These are phyloP conservation scores for Xiphophorus couchianus DNA, from an alignment of 2,113 vertebrate genomes.

Conservation along the genomic window DNA sequence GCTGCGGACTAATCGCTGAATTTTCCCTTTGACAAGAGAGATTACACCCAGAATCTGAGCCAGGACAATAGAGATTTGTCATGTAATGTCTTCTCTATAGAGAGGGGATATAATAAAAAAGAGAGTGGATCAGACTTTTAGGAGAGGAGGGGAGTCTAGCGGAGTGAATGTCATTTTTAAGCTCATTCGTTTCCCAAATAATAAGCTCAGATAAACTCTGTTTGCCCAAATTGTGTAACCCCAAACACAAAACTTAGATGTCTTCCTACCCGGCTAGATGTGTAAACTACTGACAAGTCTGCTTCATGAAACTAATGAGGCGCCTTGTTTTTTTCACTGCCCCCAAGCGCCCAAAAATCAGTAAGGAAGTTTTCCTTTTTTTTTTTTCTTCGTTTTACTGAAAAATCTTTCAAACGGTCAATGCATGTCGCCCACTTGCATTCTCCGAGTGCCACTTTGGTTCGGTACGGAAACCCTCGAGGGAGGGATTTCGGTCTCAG, in stretches of 20 bases:
- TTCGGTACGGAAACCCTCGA: slow-evolving; percentile 20
- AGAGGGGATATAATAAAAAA: slow-evolving; percentile 58
- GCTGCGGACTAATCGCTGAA: slow-evolving; percentile 75
- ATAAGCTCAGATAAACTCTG: slow-evolving; percentile 1
- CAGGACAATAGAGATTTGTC: slow-evolving; percentile 75
- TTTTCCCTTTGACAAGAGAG: slow-evolving; percentile 76
- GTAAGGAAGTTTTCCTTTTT: background rate
- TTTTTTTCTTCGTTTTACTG: background rate
- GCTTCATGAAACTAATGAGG: background rate
- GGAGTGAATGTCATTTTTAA: slow-evolving; percentile 54
- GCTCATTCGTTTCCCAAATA: background rate
- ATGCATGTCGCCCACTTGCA: slow-evolving; percentile 25
- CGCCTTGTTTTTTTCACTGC: background rate
- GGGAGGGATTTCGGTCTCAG: slow-evolving; percentile 39
- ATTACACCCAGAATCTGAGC: slow-evolving; percentile 67
- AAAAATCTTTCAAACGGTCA: background rate
- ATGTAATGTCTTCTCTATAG: slow-evolving; percentile 73
- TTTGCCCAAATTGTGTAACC: background rate
- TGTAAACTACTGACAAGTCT: background rate
- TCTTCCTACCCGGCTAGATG: background rate
- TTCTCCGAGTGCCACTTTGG: slow-evolving; percentile 14
- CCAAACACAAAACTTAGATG: background rate
- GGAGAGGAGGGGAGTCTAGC: slow-evolving; percentile 23
- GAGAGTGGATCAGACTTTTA: slow-evolving; percentile 62
- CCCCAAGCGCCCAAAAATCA: background rate